Conservation (phyloP, 2,113 vertebrate genomes). For the Natator depressus region DNA sequence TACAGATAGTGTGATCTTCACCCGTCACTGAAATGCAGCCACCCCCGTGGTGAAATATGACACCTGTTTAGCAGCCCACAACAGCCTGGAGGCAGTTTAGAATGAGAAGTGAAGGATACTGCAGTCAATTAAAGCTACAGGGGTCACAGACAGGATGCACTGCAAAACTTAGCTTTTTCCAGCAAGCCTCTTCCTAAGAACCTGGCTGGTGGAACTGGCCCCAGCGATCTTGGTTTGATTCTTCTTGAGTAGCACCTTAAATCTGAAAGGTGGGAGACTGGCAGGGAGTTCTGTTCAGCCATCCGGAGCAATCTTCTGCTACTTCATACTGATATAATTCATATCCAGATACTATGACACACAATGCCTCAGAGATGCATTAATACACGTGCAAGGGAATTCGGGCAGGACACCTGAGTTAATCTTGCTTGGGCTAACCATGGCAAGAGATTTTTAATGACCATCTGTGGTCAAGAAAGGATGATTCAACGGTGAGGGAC, state of each 20-base stretch:
- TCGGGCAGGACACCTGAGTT: background rate
- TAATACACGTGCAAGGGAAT: background rate
- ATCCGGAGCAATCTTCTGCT: background rate
- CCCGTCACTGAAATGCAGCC: background rate
- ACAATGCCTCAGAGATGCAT: background rate
- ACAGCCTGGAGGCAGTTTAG: background rate
- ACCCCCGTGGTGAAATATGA: background rate
- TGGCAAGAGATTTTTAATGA: background rate
- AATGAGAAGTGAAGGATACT: background rate
- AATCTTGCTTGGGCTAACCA: background rate
- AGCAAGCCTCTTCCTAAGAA: background rate
- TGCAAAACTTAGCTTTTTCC: background rate
- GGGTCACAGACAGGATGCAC: background rate
- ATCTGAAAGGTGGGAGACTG: background rate
- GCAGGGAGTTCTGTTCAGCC: background rate
- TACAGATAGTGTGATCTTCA: background rate
- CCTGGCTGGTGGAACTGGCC: background rate
- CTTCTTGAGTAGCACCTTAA: background rate
- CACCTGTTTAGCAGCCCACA: background rate
- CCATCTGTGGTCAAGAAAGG: background rate
- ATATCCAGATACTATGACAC: background rate
- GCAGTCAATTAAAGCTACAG: background rate
- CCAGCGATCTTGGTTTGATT: background rate
- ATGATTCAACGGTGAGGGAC: background rate
- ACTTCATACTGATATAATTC: background rate